phyloP scores from a whole-genome alignment of 2,888 invertebrate genomes.

The Lumbricus terrestris region DNA sequence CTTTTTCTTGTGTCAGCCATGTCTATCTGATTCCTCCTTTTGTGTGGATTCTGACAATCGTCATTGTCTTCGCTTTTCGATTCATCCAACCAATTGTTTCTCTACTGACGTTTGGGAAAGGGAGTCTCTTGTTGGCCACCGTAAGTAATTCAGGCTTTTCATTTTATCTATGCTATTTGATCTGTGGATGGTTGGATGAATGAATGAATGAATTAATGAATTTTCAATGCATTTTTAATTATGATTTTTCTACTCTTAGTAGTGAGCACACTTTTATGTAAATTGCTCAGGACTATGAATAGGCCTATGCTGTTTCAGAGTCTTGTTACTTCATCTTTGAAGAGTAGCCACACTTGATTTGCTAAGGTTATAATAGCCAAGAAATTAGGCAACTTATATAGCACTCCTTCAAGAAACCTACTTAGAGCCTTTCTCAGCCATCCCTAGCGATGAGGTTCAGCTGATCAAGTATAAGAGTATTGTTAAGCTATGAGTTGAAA shows the following conservation, averaged over 20 bases:
- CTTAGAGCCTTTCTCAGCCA: too few species aligned
- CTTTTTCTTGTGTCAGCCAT: slow-evolving; percentile 43
- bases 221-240: too few species aligned
- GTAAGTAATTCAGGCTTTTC: slow-evolving; percentile 43
- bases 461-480: not conserved
- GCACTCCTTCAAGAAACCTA: too few species aligned
- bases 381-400: not conserved
- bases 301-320: too few species aligned
- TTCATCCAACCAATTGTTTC: slow-evolving; percentile 55
- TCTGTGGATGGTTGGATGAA: not conserved
- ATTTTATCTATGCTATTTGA: not conserved
- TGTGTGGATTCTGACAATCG: slow-evolving; percentile 51
- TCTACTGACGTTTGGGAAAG: slow-evolving; percentile 55
- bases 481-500: not conserved
- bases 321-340: too few species aligned
- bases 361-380: too few species aligned
- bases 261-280: not conserved
- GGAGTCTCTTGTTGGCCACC: slow-evolving; percentile 52
- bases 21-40: slow-evolving; percentile 55
- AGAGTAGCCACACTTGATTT: too few species aligned
- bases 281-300: not conserved
- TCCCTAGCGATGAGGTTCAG: too few species aligned
- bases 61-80: slow-evolving; percentile 52
- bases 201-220: not conserved
- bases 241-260: not conserved